Evolutionary conservation across 2,888 invertebrate genomes (phyloP), one percentile per base, ranked within the genome.

Genomic region (Lasioglossum marginatum): DNA sequence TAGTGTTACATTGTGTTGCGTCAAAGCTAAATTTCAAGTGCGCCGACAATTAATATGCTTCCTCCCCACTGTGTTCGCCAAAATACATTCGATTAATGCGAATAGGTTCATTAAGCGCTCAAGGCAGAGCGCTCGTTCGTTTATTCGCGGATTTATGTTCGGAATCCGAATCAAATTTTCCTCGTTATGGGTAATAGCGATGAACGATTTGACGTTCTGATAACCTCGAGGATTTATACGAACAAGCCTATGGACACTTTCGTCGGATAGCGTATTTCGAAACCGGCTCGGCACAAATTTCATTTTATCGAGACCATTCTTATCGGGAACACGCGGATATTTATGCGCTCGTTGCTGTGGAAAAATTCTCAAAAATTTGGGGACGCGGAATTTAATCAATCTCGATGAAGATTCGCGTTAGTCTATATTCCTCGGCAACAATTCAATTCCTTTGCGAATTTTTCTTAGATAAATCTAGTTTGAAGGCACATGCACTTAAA

Each of bases 61-160:
- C 16, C 70, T 27, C 5, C 45, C 19, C 40, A 34, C 40, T 31
- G 14, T 77, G 57, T 31, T n/a, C 52, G 2, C 52, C 8, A 14
- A 63, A 81, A 84, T 78, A 75, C n/a, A 78, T 87, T 82, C 86
- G 78, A 88, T 89, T 84, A 81, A 89, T 88, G 88, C 88, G 80
- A 85, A 89, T 89, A 76, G 86, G 71, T 88, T 77, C 85, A 85
- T 90, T 89, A 89, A 89, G 83, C 85, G 85, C 87, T 82, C 86
- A 79, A 81, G 79, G 81, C 68, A 79, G 71, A 68, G 31, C 68
- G 68, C 31, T 31, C 31, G 74, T 73, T 71, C 79, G 71, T 71
- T 57, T 68, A 66, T 66, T 68, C 63, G 4, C n/a, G 71, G n/a
- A 68, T 75, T 48, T 57, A 43, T 74, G 71, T 68, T 63, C 77